phyloP scores from a whole-genome alignment of 2,888 invertebrate species.

The Bombyx huttoni region DNA sequence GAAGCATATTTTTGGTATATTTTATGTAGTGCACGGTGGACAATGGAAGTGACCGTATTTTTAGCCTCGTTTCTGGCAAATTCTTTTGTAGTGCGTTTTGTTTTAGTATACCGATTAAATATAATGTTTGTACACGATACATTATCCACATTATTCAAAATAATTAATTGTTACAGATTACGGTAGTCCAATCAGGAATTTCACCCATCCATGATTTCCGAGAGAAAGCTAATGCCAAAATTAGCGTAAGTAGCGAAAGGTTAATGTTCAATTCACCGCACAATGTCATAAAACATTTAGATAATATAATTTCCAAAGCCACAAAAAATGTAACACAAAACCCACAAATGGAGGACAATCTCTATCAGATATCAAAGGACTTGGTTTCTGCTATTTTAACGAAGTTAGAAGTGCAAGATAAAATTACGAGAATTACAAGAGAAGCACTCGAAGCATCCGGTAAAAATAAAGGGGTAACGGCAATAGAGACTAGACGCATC shows the following conservation, averaged over 20 bases:
- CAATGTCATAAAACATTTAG: constrained; percentile 47
- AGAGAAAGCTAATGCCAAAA: constrained; percentile 31
- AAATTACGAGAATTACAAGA: constrained; percentile 58
- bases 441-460: constrained; percentile 61
- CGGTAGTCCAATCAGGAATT: constrained; percentile 34
- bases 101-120: not conserved
- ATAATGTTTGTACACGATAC: not conserved
- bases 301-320: constrained; percentile 39
- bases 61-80: not conserved
- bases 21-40: not conserved
- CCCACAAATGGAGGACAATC: constrained; percentile 51
- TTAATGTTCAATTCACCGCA: constrained; percentile 40
- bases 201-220: constrained; percentile 55
- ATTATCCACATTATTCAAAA: not conserved
- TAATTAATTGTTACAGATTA: constrained; percentile 24
- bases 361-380: constrained; percentile 58
- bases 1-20: not conserved
- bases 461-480: constrained; percentile 56
- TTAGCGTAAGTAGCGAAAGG: constrained; percentile 19
- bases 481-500: constrained; percentile 60
- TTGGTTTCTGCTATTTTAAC: constrained; percentile 54
- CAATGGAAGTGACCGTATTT: not conserved
- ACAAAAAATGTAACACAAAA: constrained; percentile 59
- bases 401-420: constrained; percentile 60
- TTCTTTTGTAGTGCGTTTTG: not conserved